Percentiles rank a stretch among this genome's conserved stretches.
Conservation (phyloP, 2,113 vertebrate genomes). For the Thalassarche chlororhynchos region DNA sequence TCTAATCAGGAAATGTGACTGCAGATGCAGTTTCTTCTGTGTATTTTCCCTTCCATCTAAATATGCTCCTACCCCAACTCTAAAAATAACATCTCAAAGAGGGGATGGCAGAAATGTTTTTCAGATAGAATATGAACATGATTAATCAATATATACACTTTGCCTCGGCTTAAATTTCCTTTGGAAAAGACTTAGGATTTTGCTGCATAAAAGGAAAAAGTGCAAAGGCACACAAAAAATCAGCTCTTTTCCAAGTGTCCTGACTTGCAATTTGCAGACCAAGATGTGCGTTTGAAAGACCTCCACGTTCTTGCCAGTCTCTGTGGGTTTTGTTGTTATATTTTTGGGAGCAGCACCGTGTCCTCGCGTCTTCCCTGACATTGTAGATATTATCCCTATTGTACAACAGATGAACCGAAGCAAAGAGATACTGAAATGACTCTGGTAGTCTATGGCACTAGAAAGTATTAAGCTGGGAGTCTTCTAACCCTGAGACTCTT, state of each 20-base stretch:
- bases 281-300: background rate
- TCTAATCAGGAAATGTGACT: conserved; percentile 19
- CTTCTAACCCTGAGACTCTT: background rate
- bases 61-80: background rate
- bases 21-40: background rate
- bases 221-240: background rate
- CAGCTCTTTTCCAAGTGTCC: background rate
- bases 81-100: background rate
- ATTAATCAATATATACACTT: background rate
- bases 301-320: background rate
- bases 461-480: background rate
- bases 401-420: background rate
- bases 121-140: background rate
- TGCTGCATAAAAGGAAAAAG: background rate
- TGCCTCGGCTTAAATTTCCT: background rate
- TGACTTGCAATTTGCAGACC: background rate
- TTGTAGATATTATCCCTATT: background rate
- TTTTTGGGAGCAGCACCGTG: background rate
- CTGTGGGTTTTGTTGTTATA: background rate
- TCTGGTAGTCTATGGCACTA: background rate
- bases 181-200: background rate
- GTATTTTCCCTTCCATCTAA: background rate
- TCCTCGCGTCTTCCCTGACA: background rate
- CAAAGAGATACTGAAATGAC: background rate
- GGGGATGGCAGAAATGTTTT: background rate